Evolutionary conservation across 2,888 invertebrate genomes (phyloP), one percentile per base, ranked within the genome.

Genomic region (Agrotis exclamationis): DNA sequence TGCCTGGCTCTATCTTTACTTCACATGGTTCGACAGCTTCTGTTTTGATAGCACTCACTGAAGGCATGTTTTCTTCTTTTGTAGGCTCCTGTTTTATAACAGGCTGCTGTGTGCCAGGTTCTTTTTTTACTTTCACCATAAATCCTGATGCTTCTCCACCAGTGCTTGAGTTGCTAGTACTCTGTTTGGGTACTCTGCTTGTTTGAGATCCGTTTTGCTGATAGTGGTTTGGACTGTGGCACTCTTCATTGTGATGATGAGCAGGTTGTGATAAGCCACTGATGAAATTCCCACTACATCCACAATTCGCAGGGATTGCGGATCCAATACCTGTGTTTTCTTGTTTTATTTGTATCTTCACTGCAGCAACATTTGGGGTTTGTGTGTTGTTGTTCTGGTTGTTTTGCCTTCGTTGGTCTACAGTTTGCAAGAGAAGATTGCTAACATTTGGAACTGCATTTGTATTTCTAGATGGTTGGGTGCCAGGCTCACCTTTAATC

Each of bases 401-500:
- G 74, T 66, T 78, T 72, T 72, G 72, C 71, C 70, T 63, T 54
- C 63, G 56, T 62, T 79, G 74, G 24, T 79, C 65, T 45, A 74
- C 71, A 70, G 54, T 70, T 79, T 79, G 79, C 59, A 82, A 64
- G 63, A 62, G 78, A 62, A 76, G 53, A 64, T 85, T 81, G 57
- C 74, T 80, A 54, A 70, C 86, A 51, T 70, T 62, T 63, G 86
- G 79, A 39, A 73, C 75, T 73, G 28, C 18, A 62, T 83, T 79
- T 59, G 84, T 79, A 57, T 86, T 84, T 63, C 87, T 84, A 6
- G 85, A 60, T 44, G 81, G 81, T 65, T 90, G 88, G 28, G 84
- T 85, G 63, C 85, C 86, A 6, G 94, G 92, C 77, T 95, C 95
- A 73, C 88, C 88, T 83, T 95, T 95, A 14, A 95, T 83, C 63